These are phyloP conservation scores for Amblyopsis hoosieri DNA, from an alignment of 2,797 vertebrate species.

Conservation along the genomic window DNA sequence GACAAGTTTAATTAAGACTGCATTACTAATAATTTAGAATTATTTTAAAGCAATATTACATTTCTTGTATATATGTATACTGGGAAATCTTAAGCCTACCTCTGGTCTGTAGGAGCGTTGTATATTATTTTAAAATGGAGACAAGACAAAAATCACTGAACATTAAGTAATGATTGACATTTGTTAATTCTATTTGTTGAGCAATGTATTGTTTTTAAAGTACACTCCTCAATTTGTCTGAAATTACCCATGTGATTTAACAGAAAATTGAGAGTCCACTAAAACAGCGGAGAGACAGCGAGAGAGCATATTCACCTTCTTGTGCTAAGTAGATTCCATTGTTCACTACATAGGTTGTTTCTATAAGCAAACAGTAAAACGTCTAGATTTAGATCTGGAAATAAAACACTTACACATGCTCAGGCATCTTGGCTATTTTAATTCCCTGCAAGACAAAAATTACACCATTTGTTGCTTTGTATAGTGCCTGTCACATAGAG, in stretches of 20 bases:
- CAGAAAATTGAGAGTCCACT: background rate
- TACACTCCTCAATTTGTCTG: too few relatives aligned
- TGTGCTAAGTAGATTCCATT: too few relatives aligned
- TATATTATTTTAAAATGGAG: background rate
- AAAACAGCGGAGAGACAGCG: background rate
- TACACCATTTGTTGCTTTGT: slow-evolving; percentile 56
- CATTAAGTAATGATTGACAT: background rate
- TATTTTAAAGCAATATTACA: background rate
- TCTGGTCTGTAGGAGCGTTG: slow-evolving; percentile 62
- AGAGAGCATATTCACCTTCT: too few relatives aligned
- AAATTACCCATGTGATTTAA: too few relatives aligned
- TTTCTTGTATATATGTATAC: background rate
- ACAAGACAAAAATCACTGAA: slow-evolving; percentile 10
- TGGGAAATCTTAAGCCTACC: slow-evolving; percentile 71
- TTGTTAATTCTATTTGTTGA: too few relatives aligned
- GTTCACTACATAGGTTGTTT: background rate
- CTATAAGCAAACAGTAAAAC: slow-evolving; percentile 39
- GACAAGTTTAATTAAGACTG: slow-evolving; percentile 1
- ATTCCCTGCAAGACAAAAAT: slow-evolving; percentile 74
- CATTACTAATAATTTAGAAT: background rate
- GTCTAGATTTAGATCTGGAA: slow-evolving; percentile 34
- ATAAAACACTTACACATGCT: slow-evolving; percentile 72
- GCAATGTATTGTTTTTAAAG: too few relatives aligned
- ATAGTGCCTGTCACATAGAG: slow-evolving; percentile 35
- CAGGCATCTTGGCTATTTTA: slow-evolving; percentile 74